A percentile compares a stretch with the other conserved stretches of the same genome.
Conservation (phyloP, 2,797 vertebrate genomes). For the Spinus olivaceus region DNA sequence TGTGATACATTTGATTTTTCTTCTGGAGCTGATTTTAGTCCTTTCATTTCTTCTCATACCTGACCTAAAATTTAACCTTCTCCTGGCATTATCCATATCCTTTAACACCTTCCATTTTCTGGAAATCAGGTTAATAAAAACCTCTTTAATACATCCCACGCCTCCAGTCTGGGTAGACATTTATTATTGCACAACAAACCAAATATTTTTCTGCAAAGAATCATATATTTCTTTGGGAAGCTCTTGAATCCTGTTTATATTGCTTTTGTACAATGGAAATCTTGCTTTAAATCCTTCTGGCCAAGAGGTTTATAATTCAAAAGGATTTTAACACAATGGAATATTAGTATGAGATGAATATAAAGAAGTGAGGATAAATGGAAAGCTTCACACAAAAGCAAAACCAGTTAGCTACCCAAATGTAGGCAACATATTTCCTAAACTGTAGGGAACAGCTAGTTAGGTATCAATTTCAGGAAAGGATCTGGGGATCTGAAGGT, state of each 20-base stretch:
- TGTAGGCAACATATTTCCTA: neutral
- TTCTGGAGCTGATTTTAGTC: neutral
- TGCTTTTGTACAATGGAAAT: neutral
- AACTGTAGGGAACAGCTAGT: neutral
- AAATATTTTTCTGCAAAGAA: neutral
- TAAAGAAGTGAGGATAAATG: neutral
- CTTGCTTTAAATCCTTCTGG: neutral
- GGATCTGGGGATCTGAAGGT: neutral
- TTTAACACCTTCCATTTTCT: neutral
- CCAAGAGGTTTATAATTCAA: neutral
- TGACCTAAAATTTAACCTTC: neutral
- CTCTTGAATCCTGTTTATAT: neutral
- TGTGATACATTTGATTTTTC: neutral
- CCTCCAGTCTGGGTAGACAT: neutral
- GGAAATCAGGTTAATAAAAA: neutral
- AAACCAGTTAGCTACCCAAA: neutral
- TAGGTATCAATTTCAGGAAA: neutral
- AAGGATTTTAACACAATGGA: neutral
- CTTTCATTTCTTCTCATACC: neutral
- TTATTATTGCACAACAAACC: neutral
- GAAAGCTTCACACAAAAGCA: neutral
- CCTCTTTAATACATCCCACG: neutral
- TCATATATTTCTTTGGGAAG: neutral
- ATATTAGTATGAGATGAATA: neutral
- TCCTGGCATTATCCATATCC: neutral